Evolutionary conservation across 2,888 invertebrate genomes (phyloP).

Genomic region (Plagiodera versicolora): DNA sequence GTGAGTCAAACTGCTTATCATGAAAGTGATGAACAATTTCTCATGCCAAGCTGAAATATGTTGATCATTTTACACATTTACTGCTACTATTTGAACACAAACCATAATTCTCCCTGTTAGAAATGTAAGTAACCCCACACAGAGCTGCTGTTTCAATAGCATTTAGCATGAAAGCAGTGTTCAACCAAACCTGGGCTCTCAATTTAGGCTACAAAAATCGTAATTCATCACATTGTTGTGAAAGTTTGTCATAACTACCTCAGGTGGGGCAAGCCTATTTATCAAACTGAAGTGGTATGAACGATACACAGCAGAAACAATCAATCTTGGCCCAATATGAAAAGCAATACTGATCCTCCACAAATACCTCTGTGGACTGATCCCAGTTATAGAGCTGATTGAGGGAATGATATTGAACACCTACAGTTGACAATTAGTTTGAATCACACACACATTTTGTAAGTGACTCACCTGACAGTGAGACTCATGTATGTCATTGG

Average conservation of each 20-base stretch:
- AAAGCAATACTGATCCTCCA: conserved; percentile 92
- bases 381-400: conserved; percentile 93
- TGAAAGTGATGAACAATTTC: conserved; percentile 88
- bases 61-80: no score
- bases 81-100: neutral
- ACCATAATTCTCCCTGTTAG: conserved; percentile 95
- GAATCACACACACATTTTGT: conserved; percentile 33
- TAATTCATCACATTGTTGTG: neutral
- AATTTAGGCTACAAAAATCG: conserved; percentile 54
- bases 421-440: conserved; percentile 56
- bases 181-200: conserved; percentile 65
- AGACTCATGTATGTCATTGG: conserved; percentile 92
- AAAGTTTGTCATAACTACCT: conserved; percentile 50
- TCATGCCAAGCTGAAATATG: conserved; percentile 77
- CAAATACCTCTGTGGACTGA: conserved; percentile 88
- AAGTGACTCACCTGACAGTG: conserved; percentile 80
- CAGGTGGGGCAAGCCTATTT: conserved; percentile 59
- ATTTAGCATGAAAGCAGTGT: conserved; percentile 80
- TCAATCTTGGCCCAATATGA: conserved; percentile 87
- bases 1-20: conserved; percentile 80
- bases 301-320: conserved; percentile 85
- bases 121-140: conserved; percentile 91
- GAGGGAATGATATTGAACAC: conserved; percentile 94
- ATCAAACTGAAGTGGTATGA: conserved; percentile 76
- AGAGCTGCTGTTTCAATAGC: conserved; percentile 81